phyloP scores from a whole-genome alignment of 2,113 vertebrate species.

The Podiceps cristatus region DNA sequence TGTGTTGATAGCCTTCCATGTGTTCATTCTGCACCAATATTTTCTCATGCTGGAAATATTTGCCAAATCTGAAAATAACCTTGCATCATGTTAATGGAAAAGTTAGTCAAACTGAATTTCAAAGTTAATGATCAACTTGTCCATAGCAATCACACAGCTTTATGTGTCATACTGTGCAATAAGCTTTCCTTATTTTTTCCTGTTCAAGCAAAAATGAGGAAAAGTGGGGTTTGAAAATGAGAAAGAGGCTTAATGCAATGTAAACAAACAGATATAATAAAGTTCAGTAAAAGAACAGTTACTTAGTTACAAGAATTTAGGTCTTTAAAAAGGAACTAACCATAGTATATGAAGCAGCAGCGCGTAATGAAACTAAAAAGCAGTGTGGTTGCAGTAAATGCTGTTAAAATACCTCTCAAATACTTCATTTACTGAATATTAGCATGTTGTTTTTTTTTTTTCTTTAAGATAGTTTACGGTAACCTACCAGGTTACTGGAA shows the following conservation, averaged over 20 bases:
- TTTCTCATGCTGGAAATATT: neutral
- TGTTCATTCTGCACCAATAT: neutral
- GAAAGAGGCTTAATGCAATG: neutral
- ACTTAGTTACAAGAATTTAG: neutral
- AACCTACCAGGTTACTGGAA: neutral
- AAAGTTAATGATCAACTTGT: neutral
- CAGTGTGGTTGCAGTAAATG: neutral
- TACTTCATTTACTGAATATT: neutral
- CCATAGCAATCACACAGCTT: neutral
- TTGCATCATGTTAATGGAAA: neutral
- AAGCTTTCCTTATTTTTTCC: accelerated
- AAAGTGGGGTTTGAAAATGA: neutral
- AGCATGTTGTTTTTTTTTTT: neutral
- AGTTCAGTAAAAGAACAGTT: neutral
- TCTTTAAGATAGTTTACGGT: neutral
- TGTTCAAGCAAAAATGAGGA: neutral
- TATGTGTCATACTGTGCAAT: neutral
- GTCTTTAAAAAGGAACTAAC: neutral
- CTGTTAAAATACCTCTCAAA: neutral
- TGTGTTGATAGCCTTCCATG: neutral
- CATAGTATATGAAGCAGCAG: neutral
- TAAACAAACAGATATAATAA: neutral
- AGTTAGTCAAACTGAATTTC: neutral
- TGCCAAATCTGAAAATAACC: neutral
- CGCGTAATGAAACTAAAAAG: neutral